These are phyloP conservation scores for Macrobrachium rosenbergii DNA, from an alignment of 1,140 invertebrate species.

Conservation along the genomic window DNA sequence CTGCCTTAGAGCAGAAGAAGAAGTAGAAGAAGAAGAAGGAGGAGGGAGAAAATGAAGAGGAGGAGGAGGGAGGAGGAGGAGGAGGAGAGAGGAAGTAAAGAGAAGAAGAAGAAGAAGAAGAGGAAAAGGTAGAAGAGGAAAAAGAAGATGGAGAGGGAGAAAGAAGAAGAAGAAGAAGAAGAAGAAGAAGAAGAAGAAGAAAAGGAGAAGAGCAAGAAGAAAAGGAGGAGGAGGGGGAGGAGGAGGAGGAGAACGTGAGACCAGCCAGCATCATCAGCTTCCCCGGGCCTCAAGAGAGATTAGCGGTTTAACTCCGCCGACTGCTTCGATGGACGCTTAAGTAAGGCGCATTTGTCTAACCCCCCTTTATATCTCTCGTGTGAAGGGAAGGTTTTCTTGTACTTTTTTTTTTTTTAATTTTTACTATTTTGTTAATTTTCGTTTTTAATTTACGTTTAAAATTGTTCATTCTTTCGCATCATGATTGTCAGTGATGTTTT, in stretches of 20 bases:
- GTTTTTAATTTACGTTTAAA: no score
- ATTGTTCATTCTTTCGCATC: no score
- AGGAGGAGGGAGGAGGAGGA: no score
- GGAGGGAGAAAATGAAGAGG: background rate
- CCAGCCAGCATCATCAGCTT: background rate
- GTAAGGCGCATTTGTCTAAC: no score
- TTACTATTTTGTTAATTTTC: no score
- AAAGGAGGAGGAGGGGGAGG: conserved; percentile 12
- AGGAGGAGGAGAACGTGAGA: background rate
- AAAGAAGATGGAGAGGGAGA: background rate
- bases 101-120: background rate
- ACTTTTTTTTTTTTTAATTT: no score
- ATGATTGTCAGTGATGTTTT: no score
- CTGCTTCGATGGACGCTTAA: no score
- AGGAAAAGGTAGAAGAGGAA: background rate
- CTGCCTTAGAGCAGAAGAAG: background rate
- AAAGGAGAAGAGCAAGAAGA: conserved; percentile 1
- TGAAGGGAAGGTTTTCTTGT: no score
- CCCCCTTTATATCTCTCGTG: no score
- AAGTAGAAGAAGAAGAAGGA: conserved; percentile 7
- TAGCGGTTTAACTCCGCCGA: no score
- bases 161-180: conserved; percentile 8
- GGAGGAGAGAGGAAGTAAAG: background rate
- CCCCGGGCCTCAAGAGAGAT: no score
- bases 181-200: conserved; percentile 5